Conservation (phyloP, 2,797 vertebrate species). For the Gymnothorax reevesii region DNA sequence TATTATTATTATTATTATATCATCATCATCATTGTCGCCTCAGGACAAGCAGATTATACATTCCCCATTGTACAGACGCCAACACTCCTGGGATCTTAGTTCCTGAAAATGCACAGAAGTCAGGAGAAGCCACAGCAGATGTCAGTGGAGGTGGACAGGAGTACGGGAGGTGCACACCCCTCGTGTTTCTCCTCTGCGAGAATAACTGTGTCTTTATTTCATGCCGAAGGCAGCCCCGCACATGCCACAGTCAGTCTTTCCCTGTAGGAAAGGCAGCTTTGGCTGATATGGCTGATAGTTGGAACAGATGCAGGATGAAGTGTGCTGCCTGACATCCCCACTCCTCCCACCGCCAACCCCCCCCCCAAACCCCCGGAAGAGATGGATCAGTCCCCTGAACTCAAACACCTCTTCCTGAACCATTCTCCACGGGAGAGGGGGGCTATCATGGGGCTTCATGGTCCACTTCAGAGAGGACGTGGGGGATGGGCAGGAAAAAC, state of each 20-base stretch:
- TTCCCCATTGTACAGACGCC: background rate
- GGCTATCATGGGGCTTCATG: background rate
- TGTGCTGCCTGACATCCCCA: background rate
- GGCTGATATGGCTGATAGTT: background rate
- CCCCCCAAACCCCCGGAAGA: background rate
- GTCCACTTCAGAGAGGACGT: background rate
- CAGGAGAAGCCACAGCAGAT: background rate
- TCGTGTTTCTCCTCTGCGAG: background rate
- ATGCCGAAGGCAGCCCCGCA: background rate
- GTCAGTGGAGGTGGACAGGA: background rate
- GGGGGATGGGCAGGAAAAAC: constrained; percentile 1
- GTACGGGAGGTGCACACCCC: background rate
- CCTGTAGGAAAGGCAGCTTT: background rate
- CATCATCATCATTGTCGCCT: no score
- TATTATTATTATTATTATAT: background rate
- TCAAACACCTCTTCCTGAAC: background rate
- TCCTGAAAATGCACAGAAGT: background rate
- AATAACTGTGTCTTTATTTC: constrained; percentile 1
- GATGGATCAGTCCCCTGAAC: constrained; percentile 8
- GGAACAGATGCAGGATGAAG: constrained; percentile 10
- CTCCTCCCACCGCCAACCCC: background rate
- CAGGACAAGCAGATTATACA: background rate
- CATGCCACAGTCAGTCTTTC: background rate
- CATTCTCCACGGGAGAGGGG: background rate
- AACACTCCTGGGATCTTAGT: background rate